Base-by-base conservation (phyloP, 2,888 invertebrate genomes). In the Fissipunctia ypsillon region DNA sequence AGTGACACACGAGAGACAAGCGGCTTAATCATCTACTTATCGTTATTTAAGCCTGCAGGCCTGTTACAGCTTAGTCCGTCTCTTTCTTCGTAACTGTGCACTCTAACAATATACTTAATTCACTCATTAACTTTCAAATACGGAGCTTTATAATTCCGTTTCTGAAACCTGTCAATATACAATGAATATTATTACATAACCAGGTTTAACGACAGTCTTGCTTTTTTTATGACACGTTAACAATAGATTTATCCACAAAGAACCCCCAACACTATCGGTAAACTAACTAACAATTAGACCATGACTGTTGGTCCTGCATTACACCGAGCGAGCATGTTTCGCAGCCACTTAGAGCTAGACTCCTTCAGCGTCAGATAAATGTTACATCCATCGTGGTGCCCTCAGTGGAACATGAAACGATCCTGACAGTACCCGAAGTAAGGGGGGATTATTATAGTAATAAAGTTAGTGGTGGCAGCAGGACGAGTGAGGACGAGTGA, bases 391-490 rank as follows among this genome's bases (percentile, higher is more conserved):
- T 38, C 16, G 6, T 41, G 56, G 6, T 25, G 22, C 43, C n/a
- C 38, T 31, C 38, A 3, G 48, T 43, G 69, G 19, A 52, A 57
- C 54, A 45, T 22, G 10, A 19, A 69, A 61, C 35, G n/a, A 25
- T 25, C 43, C 12, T 28, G 14, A 31, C 28, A 16, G 54, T 14
- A 25, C 45, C 45, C n/a, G 3, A n/a, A 52, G 41, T 66, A 16
- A 63, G 45, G 9, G 43, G 16, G n/a, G 22, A 54, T 31, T 64
- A 52, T 57, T 35, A 66, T 61, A 38, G 50, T 54, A 77, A 72
- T 73, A 67, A 73, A 73, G 69, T 73, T 48, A 54, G 68, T 61
- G 54, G 16, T 16, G 50, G 81, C 45, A 52, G 61, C 65, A 41
- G 19, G 45, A 38, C 48, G 25, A 45, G 63, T 31, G 59, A 41